Evolutionary conservation across 2,113 vertebrate genomes (phyloP), one percentile per base, ranked within the genome.

Genomic region (Nothoprocta pentlandii): DNA sequence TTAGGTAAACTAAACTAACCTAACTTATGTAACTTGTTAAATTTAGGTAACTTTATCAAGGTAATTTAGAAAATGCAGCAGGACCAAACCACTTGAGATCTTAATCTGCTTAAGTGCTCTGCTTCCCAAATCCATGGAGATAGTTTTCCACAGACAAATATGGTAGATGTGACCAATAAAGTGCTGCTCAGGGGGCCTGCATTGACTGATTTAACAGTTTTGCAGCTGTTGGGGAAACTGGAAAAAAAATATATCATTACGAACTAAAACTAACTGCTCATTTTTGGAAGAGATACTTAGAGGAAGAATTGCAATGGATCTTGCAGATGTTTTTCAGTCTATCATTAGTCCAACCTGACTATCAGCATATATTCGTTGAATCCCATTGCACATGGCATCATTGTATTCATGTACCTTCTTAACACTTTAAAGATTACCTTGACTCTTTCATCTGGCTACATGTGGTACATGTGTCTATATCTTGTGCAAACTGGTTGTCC

Each of bases 401-500:
- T 80, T 81, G 61, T 62, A 68, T 76, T 63, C 42, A 42, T 36
- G 28, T 51, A 83, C 28, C 20, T 78, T 82, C 80, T 47, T n/a
- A 93, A 73, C 46, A 46, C 42, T 86, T 90, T 41, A 91, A 89
- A 94, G 91, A 89, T 93, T 91, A 95, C 87, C 62, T 59, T 17
- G 44, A 49, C 34, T 85, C 39, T 49, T 87, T 92, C 88, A 91
- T 85, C 90, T 93, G 80, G 74, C 69, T 90, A 94, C 74, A 84
- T 90, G 93, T 87, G 41, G 85, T 95, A 71, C 77, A 49, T 12
- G 4, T 34, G 5, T 41, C 62, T 66, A 2, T 81, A 68, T 84
- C 79, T 89, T 88, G 84, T 89, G 92, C 85, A 94, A 97, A 91
- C 86, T 80, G 70, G 82, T 92, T 85, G 90, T 96, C 90, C 92